Percentiles rank a stretch among this genome's conserved stretches.
Conservation (phyloP, 2,797 vertebrate species). For the Danionella dracula region DNA sequence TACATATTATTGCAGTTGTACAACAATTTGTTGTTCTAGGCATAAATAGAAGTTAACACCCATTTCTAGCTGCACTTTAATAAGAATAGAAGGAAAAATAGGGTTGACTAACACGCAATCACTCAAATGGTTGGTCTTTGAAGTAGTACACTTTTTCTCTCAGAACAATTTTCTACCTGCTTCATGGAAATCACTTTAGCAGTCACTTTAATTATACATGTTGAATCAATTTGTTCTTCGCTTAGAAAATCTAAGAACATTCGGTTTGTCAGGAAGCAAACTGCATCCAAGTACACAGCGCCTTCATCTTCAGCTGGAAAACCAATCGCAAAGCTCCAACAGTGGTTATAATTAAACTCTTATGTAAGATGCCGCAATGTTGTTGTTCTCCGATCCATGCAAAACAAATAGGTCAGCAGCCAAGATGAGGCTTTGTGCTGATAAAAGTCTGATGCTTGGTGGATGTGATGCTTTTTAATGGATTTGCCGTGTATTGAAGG, state of each 20-base stretch:
- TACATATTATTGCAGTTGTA: too few relatives aligned
- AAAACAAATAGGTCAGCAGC: slow-evolving; percentile 26
- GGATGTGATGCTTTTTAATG: not conserved
- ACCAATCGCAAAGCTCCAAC: slow-evolving; percentile 22
- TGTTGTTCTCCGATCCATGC: slow-evolving; percentile 9
- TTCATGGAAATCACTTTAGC: not conserved
- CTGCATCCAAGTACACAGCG: slow-evolving; percentile 13
- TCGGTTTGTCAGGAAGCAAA: not conserved
- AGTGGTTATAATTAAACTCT: slow-evolving; percentile 35
- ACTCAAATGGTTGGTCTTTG: too few relatives aligned
- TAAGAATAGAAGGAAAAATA: too few relatives aligned
- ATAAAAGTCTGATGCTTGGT: slow-evolving; percentile 7
- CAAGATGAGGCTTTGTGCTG: not conserved
- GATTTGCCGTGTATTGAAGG: not conserved
- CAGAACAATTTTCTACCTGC: not conserved
- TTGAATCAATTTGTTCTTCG: not conserved
- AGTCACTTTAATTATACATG: not conserved
- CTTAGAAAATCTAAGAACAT: too few relatives aligned
- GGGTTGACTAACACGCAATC: too few relatives aligned
- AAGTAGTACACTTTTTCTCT: too few relatives aligned
- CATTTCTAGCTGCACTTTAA: too few relatives aligned
- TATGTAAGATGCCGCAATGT: slow-evolving; percentile 36
- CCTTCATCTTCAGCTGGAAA: slow-evolving; percentile 23
- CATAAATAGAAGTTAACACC: too few relatives aligned
- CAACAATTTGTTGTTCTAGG: too few relatives aligned